Evolutionary conservation across 1,140 invertebrate genomes (phyloP).

Genomic region (Yoshiicerus persimilis): DNA sequence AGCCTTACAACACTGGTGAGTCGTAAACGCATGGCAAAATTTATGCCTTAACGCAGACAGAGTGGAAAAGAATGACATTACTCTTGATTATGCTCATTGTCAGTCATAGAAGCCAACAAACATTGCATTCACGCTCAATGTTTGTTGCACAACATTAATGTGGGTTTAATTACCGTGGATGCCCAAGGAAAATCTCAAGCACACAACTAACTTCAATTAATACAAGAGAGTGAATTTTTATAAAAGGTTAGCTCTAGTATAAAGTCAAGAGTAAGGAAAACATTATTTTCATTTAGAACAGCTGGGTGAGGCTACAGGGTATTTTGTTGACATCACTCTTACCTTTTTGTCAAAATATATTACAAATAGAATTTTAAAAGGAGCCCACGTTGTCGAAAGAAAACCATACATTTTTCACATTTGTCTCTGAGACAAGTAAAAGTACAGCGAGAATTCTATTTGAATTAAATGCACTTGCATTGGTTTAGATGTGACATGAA

Average conservation of each 20-base stretch:
- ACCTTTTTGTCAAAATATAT: too few species aligned
- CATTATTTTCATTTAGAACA: background rate
- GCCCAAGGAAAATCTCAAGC: background rate
- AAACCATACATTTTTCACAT: too few species aligned
- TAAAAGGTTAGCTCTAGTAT: background rate
- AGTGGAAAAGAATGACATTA: background rate
- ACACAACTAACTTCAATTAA: background rate
- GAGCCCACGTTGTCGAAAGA: too few species aligned
- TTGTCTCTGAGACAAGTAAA: too few species aligned
- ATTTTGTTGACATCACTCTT: background rate
- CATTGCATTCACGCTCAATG: background rate
- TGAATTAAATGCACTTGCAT: too few species aligned
- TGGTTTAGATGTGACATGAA: too few species aligned
- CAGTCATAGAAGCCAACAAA: background rate
- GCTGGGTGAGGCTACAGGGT: background rate
- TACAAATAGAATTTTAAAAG: too few species aligned
- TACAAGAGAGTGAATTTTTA: background rate
- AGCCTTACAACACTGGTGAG: background rate
- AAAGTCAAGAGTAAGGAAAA: background rate
- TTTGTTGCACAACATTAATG: background rate
- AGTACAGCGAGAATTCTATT: too few species aligned
- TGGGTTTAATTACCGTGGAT: background rate
- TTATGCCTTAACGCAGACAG: background rate
- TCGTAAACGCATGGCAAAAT: background rate
- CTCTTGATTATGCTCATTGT: background rate